Base-by-base conservation (phyloP, 30 jellyfish, hydroid and myxozoan species). In the Turritopsis dohrnii region DNA sequence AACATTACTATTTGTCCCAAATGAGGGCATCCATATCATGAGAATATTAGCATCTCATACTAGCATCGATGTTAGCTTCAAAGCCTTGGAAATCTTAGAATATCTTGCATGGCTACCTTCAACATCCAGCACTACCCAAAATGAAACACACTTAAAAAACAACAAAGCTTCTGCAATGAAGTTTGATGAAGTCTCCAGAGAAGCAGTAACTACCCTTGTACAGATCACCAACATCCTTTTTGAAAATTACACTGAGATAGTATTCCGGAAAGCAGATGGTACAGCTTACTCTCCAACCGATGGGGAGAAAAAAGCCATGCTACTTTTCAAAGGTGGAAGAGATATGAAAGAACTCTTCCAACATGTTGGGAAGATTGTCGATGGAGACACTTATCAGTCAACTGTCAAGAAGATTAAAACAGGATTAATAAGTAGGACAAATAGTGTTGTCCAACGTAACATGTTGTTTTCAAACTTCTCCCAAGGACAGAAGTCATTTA, bases 21-120 rank as follows among this genome's bases (percentile, higher is more conserved):
- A 24, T 17, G 83, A 74, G 53, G 53, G 83, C 65, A 26, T 74
- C 13, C 54, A 26, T 26, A 74, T 74, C 41, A n/a, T 27, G 65
- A 74, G 41, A 29, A 74, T 24, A 74, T 71, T 74, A 23, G 54
- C 83, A 19, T 24, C 41, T 21, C 26, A 52, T 30, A 21, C 27
- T 74, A n/a, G 60, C 41, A 52, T 52, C 28, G 71, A 74, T 20
- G 77, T 69, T 23, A 69, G 77, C 30, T 27, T 19, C 77, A 23
- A 69, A n/a, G 77, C 77, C 19, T 69, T 69, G 30, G 30, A 27
- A n/a, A 69, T 69, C 28, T 21, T 69, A n/a, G 77, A 69, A 69
- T 23, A n/a, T 69, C 28, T 69, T 23, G 77, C 31, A n/a, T 23
- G 31, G 31, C 77, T 69, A 9, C 77, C 28, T 16, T n/a, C 31